Percentiles rank a stretch among this genome's conserved stretches.
These are phyloP conservation scores for Geopemphigus sp. DNA, from an alignment of 1,140 invertebrate genomes.

Conservation along the genomic window DNA sequence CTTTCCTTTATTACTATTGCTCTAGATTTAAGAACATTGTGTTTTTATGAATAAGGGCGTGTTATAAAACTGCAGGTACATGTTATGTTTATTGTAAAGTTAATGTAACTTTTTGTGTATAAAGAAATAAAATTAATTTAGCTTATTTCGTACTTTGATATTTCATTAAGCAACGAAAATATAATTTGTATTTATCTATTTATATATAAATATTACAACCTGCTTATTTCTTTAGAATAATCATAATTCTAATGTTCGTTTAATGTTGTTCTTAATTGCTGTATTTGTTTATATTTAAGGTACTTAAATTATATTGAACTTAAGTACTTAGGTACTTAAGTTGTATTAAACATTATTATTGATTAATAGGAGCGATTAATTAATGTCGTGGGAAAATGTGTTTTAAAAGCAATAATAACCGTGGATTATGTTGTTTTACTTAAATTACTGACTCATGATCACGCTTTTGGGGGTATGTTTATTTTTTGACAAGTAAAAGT, in stretches of 20 bases:
- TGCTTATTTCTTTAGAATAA: conserved; percentile 3
- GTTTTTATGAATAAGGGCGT: conserved; percentile 10
- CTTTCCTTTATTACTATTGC: conserved; percentile 12
- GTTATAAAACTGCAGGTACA: neutral
- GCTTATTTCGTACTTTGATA: neutral
- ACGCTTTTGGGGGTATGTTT: conserved; percentile 17
- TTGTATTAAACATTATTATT: neutral
- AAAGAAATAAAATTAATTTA: neutral
- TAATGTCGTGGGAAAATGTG: neutral
- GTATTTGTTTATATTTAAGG: too few relatives aligned
- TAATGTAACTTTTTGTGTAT: neutral
- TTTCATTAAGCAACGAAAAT: neutral
- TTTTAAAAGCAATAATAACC: neutral
- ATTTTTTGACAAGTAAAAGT: conserved; percentile 22
- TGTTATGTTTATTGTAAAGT: neutral
- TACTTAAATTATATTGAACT: too few relatives aligned
- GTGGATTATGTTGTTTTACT: conserved; percentile 6
- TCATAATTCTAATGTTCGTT: neutral
- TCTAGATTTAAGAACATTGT: conserved; percentile 29
- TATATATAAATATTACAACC: neutral
- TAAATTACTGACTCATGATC: neutral
- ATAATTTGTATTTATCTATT: neutral
- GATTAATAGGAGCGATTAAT: neutral
- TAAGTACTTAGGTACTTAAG: conserved; percentile 27
- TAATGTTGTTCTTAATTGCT: conserved; percentile 9